Base-by-base conservation (phyloP, 2,888 invertebrate genomes). In the Erynnis tages region DNA sequence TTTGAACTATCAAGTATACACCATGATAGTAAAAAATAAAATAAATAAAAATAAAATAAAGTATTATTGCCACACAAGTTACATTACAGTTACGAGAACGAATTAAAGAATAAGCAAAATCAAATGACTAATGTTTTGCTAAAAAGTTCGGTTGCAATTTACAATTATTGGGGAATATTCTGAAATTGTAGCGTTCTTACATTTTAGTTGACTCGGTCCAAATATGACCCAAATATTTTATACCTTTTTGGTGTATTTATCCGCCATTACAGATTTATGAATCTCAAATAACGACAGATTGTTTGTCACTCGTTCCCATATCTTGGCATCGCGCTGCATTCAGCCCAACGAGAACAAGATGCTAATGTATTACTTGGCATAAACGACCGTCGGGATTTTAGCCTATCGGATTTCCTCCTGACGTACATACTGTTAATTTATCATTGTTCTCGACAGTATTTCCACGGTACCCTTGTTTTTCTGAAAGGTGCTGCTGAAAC, bases 331-430 rank as follows among this genome's bases (percentile, higher is more conserved):
- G 69, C 56, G 69, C 56, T 75, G 17, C 19, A 79, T n/a, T 14
- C 35, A 4, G 13, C 29, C 30, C 75, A 66, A 69, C 73, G n/a
- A n/a, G n/a, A 82, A 84, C 79, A 74, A 77, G 78, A 82, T 82
- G 82, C 71, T 87, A 86, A 86, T 86, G 83, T 83, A 81, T 82
- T 79, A 79, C 73, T 86, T 87, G 88, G 89, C 88, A 86, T 79
- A 81, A 76, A 76, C 54, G 63, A 63, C 58, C 57, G 64, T 64
- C 71, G 65, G 60, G 67, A 66, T 65, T 35, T 66, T 55, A 61
- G 61, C 69, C 74, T 79, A 80, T 82, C 79, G 69, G 70, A 79
- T 85, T 77, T 75, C 79, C 64, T 67, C 74, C 60, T 56, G 19
- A 53, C 55, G 41, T 34, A 35, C 34, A 27, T 34, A 35, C 34